Evolutionary conservation across 1,140 invertebrate species (phyloP).

Genomic region (Anastrepha obliqua): DNA sequence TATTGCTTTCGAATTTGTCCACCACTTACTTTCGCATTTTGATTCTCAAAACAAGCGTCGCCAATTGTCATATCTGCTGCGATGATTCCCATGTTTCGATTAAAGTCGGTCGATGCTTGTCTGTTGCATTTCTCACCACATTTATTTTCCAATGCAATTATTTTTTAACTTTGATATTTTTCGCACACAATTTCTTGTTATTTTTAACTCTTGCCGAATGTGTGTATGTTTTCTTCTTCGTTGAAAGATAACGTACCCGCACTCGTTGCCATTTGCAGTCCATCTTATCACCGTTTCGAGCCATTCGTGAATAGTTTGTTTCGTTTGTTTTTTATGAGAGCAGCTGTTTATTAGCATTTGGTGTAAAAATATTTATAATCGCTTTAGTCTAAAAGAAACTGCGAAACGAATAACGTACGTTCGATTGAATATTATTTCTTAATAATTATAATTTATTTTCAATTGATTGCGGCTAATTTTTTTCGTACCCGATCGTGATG

Average conservation of each 20-base stretch:
- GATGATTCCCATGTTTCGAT: background rate
- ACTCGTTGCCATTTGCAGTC: background rate
- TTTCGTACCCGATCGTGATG: background rate
- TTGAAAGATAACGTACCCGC: background rate
- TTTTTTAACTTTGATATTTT: background rate
- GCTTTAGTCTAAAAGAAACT: slow-evolving; percentile 14
- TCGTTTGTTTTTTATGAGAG: background rate
- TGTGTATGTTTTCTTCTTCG: background rate
- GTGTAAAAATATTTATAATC: background rate
- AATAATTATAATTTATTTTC: background rate
- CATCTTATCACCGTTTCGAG: background rate
- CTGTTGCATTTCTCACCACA: background rate
- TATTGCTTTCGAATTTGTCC: background rate
- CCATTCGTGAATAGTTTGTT: background rate
- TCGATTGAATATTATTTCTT: background rate
- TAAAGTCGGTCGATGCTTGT: slow-evolving; percentile 21
- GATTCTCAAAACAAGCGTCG: background rate
- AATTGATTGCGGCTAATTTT: background rate
- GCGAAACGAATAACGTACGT: slow-evolving; percentile 39
- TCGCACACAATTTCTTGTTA: background rate
- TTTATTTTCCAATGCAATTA: slow-evolving; percentile 3
- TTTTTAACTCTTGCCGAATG: slow-evolving; percentile 5
- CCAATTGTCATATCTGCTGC: background rate
- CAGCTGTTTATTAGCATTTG: slow-evolving; percentile 10
- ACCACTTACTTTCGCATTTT: background rate